These are phyloP conservation scores for Zoanthus solanderi DNA, from an alignment of 92 coral and sea anemone genomes.

Conservation along the genomic window DNA sequence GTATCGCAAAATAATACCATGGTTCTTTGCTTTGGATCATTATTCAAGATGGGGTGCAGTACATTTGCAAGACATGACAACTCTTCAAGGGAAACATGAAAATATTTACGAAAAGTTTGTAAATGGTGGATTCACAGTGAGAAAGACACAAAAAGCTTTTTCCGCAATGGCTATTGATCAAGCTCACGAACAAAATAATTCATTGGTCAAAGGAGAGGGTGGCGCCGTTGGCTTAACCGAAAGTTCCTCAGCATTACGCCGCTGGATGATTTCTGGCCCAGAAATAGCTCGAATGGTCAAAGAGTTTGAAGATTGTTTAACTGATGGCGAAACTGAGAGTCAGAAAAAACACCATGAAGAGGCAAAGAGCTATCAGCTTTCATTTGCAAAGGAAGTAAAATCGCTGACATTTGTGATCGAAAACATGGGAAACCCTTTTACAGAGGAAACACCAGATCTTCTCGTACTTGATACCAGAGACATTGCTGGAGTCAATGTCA, in stretches of 20 bases:
- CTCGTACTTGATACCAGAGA: too few species aligned
- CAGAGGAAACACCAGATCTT: too few species aligned
- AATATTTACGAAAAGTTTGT: too few species aligned
- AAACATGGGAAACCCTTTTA: constrained; percentile 56
- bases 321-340: constrained; percentile 13
- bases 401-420: constrained; percentile 38
- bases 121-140: too few species aligned
- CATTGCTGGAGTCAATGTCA: too few species aligned
- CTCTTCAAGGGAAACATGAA: too few species aligned
- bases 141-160: constrained; percentile 12
- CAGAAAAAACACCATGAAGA: constrained; percentile 50
- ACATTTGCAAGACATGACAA: too few species aligned
- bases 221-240: constrained; percentile 57
- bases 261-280: constrained; percentile 50
- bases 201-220: constrained; percentile 51
- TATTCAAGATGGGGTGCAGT: too few species aligned
- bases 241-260: constrained; percentile 52
- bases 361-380: constrained; percentile 41
- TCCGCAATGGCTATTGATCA: constrained; percentile 47
- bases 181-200: constrained; percentile 58
- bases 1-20: too few species aligned
- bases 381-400: constrained; percentile 43
- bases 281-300: constrained; percentile 28
- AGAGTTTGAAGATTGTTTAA: constrained; percentile 48
- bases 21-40: too few species aligned